Evolutionary conservation across 1,140 invertebrate species (phyloP).

Genomic region (Ruditapes philippinarum): DNA sequence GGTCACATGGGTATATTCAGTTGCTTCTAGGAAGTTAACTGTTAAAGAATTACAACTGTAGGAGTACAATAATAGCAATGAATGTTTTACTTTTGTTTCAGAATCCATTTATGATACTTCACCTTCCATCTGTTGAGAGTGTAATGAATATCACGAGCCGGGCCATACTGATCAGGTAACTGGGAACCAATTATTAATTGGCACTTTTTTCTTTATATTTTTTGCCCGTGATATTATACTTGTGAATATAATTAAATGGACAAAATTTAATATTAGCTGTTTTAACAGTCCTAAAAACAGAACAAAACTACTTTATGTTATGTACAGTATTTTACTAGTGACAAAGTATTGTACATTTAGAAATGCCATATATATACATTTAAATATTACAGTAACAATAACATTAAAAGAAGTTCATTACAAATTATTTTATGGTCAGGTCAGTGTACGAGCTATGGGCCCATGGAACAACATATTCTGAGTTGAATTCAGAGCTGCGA

Average conservation of each 20-base stretch:
- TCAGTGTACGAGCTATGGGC: conserved; percentile 93
- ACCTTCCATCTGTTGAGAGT: conserved; percentile 88
- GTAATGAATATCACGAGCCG: conserved; percentile 91
- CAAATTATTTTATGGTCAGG: too few species aligned
- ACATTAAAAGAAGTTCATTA: too few species aligned
- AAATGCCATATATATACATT: too few species aligned
- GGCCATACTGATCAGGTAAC: conserved; percentile 91
- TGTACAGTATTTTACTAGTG: neutral
- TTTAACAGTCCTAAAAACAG: too few species aligned
- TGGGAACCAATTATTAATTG: too few species aligned
- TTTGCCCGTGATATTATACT: too few species aligned
- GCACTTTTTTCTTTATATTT: too few species aligned
- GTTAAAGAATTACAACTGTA: neutral
- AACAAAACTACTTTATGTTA: too few species aligned
- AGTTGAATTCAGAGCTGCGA: conserved; percentile 90
- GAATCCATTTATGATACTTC: conserved; percentile 80
- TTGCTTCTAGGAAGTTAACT: neutral
- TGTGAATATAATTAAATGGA: too few species aligned
- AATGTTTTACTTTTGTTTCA: conserved; percentile 89
- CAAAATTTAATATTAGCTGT: too few species aligned
- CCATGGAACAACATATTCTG: conserved; percentile 88
- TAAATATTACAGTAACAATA: too few species aligned
- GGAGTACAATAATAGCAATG: conserved; percentile 91
- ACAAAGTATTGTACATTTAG: neutral
- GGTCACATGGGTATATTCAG: neutral